Evolutionary conservation across 2,888 invertebrate genomes (phyloP).

Genomic region (Orthosia cruda): DNA sequence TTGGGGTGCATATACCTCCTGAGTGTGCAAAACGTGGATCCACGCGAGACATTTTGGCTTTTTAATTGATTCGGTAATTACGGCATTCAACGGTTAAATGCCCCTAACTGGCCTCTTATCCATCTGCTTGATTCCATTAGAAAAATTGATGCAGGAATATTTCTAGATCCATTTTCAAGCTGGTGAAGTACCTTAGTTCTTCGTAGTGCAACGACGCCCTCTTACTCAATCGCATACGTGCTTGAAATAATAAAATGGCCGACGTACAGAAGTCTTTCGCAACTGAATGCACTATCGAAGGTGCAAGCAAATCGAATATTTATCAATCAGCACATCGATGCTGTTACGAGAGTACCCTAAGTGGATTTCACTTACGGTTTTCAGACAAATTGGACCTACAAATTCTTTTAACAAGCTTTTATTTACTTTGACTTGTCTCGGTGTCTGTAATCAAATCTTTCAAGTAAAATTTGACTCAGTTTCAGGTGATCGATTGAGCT

Average conservation of each 20-base stretch:
- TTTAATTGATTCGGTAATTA: not conserved
- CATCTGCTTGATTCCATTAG: not conserved
- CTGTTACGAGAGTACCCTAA: slow-evolving; percentile 15
- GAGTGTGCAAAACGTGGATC: no score
- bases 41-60: not conserved
- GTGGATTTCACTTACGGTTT: slow-evolving; percentile 37
- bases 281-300: slow-evolving; percentile 68
- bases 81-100: no score
- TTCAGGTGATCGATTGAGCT: no score
- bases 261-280: slow-evolving; percentile 67
- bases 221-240: slow-evolving; percentile 51
- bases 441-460: no score
- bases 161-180: slow-evolving; percentile 15
- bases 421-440: no score
- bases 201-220: not conserved
- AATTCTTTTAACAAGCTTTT: not conserved
- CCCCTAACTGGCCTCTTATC: not conserved
- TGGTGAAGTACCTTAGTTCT: slow-evolving; percentile 1
- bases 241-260: slow-evolving; percentile 62
- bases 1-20: no score
- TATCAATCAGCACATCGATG: slow-evolving; percentile 66
- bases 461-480: no score
- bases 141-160: slow-evolving; percentile 2
- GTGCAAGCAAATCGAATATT: slow-evolving; percentile 74
- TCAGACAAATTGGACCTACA: slow-evolving; percentile 5